Evolutionary conservation across 2,888 invertebrate species (phyloP).

Genomic region (Pinctada fucata): DNA sequence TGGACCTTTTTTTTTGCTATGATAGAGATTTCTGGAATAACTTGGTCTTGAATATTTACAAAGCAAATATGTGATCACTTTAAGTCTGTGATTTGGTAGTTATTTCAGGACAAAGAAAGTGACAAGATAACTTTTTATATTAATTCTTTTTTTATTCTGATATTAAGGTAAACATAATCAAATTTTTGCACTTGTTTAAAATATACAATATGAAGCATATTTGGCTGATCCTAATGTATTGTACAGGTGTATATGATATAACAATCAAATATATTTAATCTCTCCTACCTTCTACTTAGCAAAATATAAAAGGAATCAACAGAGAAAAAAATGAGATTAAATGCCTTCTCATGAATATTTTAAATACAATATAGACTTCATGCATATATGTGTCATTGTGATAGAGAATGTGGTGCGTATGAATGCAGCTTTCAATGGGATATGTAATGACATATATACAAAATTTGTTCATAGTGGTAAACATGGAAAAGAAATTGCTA

Average conservation of each 20-base stretch:
- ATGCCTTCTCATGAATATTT: background rate
- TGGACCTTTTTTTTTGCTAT: too few species aligned
- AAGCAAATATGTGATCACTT: too few species aligned
- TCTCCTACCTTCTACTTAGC: background rate
- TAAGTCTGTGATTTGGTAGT: too few species aligned
- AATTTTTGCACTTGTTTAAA: slow-evolving; percentile 1
- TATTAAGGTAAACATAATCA: slow-evolving; percentile 3
- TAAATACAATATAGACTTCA: background rate
- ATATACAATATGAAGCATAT: slow-evolving; percentile 1
- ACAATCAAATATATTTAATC: background rate
- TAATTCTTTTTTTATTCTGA: background rate
- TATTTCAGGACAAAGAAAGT: too few species aligned
- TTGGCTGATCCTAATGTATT: background rate
- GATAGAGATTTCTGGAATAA: too few species aligned
- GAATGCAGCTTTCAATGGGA: too few species aligned
- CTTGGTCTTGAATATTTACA: too few species aligned
- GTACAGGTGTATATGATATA: background rate
- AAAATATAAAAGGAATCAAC: background rate
- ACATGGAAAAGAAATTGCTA: too few species aligned
- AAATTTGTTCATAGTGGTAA: too few species aligned
- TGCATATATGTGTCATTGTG: background rate
- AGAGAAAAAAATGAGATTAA: background rate
- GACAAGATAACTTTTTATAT: too few species aligned
- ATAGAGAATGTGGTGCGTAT: too few species aligned
- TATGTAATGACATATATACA: too few species aligned